phyloP scores from a whole-genome alignment of 2,888 invertebrate species.

The Sinohyriopsis cumingii region DNA sequence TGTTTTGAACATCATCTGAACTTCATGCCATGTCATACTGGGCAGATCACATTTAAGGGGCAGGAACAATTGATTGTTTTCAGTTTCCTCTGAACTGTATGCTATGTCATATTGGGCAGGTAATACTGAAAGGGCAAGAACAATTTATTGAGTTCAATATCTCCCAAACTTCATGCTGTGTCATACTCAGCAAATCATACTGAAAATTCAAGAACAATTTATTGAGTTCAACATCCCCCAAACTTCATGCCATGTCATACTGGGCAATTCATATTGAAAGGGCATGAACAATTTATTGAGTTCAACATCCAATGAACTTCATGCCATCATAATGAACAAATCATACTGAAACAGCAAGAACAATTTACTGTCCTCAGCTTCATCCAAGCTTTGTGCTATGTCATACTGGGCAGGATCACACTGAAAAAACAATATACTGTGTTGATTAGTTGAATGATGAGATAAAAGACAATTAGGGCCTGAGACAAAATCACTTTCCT shows the following conservation, averaged over 20 bases:
- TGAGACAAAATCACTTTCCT: too few species aligned
- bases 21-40: constrained; percentile 87
- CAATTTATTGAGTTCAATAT: background rate
- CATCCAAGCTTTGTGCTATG: constrained; percentile 93
- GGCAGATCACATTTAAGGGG: constrained; percentile 70
- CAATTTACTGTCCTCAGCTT: constrained; percentile 74
- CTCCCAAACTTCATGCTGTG: too few species aligned
- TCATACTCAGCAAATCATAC: too few species aligned
- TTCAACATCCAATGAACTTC: too few species aligned
- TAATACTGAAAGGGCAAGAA: constrained; percentile 59
- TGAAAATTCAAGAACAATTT: too few species aligned
- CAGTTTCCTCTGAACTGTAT: constrained; percentile 66
- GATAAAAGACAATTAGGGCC: too few species aligned
- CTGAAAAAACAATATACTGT: constrained; percentile 39
- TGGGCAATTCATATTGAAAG: constrained; percentile 69
- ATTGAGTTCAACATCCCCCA: constrained; percentile 79
- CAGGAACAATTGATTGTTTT: background rate
- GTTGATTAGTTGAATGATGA: too few species aligned
- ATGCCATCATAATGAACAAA: too few species aligned
- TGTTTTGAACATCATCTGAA: constrained; percentile 81
- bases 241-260: constrained; percentile 89
- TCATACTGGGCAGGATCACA: constrained; percentile 72
- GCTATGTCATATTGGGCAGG: constrained; percentile 79
- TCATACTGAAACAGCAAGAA: too few species aligned
- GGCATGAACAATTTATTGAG: constrained; percentile 2